Conservation (phyloP, 2,888 invertebrate genomes). For the Pterobdella sp. region DNA sequence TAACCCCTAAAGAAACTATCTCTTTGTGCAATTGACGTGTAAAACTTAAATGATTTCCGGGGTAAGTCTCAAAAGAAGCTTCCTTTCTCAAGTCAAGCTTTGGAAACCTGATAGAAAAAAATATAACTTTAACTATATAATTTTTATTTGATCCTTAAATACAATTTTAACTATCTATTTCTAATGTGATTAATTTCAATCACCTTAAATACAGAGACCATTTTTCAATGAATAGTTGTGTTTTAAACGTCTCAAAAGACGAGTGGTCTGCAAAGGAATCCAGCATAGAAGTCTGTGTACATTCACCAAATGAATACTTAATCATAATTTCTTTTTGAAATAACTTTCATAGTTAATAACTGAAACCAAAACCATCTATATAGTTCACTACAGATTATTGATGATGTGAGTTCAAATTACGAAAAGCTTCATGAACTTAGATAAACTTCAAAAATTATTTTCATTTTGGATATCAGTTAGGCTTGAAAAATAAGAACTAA, state of each 20-base stretch:
- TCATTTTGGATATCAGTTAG: no score
- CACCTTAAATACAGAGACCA: not conserved
- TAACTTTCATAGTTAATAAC: no score
- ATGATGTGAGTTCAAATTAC: no score
- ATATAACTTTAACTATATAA: not conserved
- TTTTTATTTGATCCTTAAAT: not conserved
- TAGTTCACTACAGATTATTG: no score
- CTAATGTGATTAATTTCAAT: not conserved
- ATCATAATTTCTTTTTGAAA: no score
- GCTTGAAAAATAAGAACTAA: no score
- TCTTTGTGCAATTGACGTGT: conserved; percentile 15
- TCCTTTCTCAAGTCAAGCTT: not conserved
- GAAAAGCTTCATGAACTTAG: no score
- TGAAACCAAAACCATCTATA: no score
- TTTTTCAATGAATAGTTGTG: conserved; percentile 1
- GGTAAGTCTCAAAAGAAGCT: no score
- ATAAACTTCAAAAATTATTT: no score
- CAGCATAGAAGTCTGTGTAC: conserved; percentile 1
- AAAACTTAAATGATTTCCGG: not conserved
- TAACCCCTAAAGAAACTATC: conserved; percentile 1
- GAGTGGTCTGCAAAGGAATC: not conserved
- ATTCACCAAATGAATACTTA: no score
- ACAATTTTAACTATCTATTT: not conserved
- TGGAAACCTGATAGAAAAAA: not conserved
- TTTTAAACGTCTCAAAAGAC: not conserved